Percentiles rank a stretch among this genome's conserved stretches.
These are phyloP conservation scores for Pherbina coryleti DNA, from an alignment of 2,888 invertebrate genomes.

Conservation along the genomic window DNA sequence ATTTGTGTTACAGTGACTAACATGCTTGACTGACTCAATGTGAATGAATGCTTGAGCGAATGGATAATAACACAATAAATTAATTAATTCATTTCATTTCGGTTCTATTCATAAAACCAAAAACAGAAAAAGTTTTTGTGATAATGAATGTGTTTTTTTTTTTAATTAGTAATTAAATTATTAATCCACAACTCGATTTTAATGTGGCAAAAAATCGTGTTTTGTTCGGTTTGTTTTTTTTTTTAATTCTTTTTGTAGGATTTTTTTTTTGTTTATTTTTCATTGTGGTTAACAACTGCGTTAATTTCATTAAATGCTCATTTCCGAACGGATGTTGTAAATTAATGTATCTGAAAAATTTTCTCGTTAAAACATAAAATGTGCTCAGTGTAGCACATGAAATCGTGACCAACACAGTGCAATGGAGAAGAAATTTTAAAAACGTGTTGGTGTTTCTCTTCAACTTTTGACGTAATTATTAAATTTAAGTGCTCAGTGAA, in stretches of 20 bases:
- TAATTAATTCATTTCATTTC: background rate
- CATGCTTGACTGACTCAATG: background rate
- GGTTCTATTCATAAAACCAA: no score
- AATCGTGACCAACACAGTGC: no score
- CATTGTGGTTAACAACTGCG: background rate
- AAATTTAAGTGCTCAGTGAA: no score
- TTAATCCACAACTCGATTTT: background rate
- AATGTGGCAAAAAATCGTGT: background rate
- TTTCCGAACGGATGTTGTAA: background rate
- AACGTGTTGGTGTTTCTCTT: no score
- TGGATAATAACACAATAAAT: background rate
- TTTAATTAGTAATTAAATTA: background rate
- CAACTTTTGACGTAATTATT: no score
- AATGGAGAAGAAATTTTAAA: no score
- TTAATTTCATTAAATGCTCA: conserved; percentile 9
- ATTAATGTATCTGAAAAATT: background rate
- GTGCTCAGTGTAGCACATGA: no score
- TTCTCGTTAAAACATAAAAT: background rate
- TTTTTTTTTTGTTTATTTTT: background rate
- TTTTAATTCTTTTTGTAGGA: background rate
- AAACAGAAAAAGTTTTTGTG: background rate
- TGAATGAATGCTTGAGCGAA: background rate
- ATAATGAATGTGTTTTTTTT: background rate
- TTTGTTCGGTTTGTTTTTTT: background rate
- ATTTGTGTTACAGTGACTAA: no score